These are phyloP conservation scores for Epinephelus fuscoguttatus DNA, from an alignment of 2,113 vertebrate species.

Conservation along the genomic window DNA sequence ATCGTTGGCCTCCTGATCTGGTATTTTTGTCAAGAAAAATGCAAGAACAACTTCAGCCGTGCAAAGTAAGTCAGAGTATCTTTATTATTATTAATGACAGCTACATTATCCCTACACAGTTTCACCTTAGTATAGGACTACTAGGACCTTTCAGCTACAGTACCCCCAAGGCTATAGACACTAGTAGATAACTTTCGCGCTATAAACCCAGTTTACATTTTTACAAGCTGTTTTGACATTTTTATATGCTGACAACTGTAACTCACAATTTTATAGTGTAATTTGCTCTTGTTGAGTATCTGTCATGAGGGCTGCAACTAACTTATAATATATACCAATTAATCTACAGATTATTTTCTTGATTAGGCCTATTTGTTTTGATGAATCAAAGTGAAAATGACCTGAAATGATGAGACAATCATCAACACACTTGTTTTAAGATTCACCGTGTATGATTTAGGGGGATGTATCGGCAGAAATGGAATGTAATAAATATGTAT, in stretches of 20 bases:
- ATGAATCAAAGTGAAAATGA: no score
- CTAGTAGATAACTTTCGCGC: neutral
- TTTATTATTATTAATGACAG: neutral
- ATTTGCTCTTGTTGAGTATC: neutral
- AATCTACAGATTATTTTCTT: neutral
- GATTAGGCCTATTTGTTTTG: no score
- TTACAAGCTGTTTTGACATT: neutral
- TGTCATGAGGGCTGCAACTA: no score
- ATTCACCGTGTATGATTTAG: no score
- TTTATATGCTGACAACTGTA: neutral
- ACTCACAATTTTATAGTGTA: neutral
- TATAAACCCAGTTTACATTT: no score
- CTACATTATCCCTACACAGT: neutral
- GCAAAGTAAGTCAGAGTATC: conserved; percentile 67
- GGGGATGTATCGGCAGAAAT: no score
- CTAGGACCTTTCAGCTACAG: neutral
- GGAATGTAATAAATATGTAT: no score
- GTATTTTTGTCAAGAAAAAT: conserved; percentile 86
- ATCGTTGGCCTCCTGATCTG: conserved; percentile 86
- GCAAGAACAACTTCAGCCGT: conserved; percentile 65
- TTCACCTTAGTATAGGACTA: neutral
- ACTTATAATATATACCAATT: no score
- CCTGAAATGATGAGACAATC: no score
- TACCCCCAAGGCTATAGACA: neutral
- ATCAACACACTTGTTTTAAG: neutral